Base-by-base conservation (phyloP, 2,113 vertebrate genomes). In the Potamarius usumacintae region DNA sequence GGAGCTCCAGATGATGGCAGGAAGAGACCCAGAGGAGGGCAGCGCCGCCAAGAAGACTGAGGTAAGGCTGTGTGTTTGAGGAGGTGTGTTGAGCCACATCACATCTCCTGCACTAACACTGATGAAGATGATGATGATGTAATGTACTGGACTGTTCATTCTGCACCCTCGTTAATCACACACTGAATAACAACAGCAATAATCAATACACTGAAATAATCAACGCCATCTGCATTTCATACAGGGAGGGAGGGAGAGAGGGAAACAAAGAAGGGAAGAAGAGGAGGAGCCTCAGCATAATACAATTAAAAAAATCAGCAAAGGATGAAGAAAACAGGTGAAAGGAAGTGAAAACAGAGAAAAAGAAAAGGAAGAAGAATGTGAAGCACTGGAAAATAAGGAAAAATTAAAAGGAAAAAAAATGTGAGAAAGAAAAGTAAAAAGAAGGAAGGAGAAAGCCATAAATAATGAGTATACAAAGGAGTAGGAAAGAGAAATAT, bases 21-120 rank as follows among this genome's bases (percentile, higher is more conserved):
- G 89, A 25, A 80, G 93, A 27, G 85, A 92, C 63, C 94, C 94
- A 0, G 96, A 99, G 86, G 98, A 99, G 90, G 98, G 97, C 88
- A 99, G 98, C 0, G 97, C 96, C 90, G 96, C 94, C 91, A 95
- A 96, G 88, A 98, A 96, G 91, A 92, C 95, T 0, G 98, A 98
- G 97, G 98, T 99, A 90, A 83, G 30, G 6, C 17, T 4, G 3
- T 17, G 4, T 86, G 55, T 57, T 12, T 57, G 62, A 25, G 22
- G 1, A 2, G 10, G 15, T 71, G 67, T 34, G 27, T 67, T 62
- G 1, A 12, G 22, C 62, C 1, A 30, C 14, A 69, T 69, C 65
- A 69, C n/a, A 67, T 1, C 7, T 27, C 62, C 67, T 71, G 27
- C 11, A 7, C 69, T 30, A 42, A 30, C 30, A 42, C 30, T 72